Base-by-base conservation (phyloP, 2,113 vertebrate species). In the Tauraco erythrolophus region DNA sequence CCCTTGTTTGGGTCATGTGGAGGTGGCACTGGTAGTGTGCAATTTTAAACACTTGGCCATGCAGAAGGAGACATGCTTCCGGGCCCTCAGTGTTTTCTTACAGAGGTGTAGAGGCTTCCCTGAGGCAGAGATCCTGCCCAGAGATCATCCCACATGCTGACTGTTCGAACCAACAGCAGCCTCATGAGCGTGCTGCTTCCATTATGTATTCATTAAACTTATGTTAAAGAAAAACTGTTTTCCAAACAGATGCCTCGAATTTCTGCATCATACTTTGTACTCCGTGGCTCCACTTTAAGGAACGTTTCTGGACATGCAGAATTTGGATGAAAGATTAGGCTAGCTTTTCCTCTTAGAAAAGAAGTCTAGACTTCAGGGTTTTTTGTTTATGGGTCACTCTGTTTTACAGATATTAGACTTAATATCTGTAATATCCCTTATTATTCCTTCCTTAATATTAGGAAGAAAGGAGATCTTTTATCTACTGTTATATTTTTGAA, bases 141-240 rank as follows among this genome's bases (percentile, higher is more conserved):
- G 4, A 57, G 14, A 30, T 57, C n/a, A 30, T 37, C 39, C 22
- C 51, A 11, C 0, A 0, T 6, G 10, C 61, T 28, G 27, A 18
- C 23, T 28, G 27, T 23, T 72, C 18, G 65, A 86, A 19, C 10
- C 62, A 66, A 21, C 56, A 51, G 82, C 43, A 90, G 43, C 43
- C 61, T 88, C 8, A 0, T 28, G 37, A 16, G 19, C 22, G 66
- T 79, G 22, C 62, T 56, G 37, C 46, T 68, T 77, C 46, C 64
- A n/a, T 33, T 33, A 25, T 9, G 2, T 7, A 10, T 56, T 61
- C 22, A 7, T 43, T 60, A 46, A 65, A 28, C 3, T 8, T 33
- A 0, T 7, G 8, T 16, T 65, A 23, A 57, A 66, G 23, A 41
- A 69, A 6, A 3, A 4, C 22, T 58, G 13, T 4, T 58, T 68